A percentile compares a stretch with the other conserved stretches of the same genome.
These are phyloP conservation scores for Dicycla oo DNA, from an alignment of 2,888 invertebrate genomes.

Conservation along the genomic window DNA sequence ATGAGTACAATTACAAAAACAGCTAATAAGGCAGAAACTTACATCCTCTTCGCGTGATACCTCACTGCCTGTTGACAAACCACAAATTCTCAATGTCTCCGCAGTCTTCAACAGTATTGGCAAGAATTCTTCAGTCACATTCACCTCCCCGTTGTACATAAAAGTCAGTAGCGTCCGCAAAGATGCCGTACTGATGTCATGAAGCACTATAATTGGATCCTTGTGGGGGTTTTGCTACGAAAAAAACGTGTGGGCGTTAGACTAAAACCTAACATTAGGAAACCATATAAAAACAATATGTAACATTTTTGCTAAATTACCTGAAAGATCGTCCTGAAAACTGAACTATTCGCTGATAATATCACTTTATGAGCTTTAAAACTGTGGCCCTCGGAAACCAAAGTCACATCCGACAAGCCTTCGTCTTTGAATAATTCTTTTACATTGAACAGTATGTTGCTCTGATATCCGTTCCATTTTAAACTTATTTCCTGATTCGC, in stretches of 20 bases:
- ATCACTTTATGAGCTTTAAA: conserved; percentile 93
- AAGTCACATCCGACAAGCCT: conserved; percentile 92
- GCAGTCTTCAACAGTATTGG: conserved; percentile 92
- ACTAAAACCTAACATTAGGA: conserved; percentile 55
- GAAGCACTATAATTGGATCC: conserved; percentile 93
- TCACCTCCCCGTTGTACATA: conserved; percentile 94
- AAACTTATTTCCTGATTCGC: conserved; percentile 92
- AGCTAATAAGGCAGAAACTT: conserved; percentile 29
- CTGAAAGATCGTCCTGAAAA: conserved; percentile 92
- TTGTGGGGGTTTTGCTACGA: conserved; percentile 93
- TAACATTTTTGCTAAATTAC: conserved; percentile 73
- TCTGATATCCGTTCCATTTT: conserved; percentile 93
- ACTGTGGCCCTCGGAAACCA: conserved; percentile 92
- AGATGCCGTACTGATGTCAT: conserved; percentile 93
- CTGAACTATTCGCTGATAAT: conserved; percentile 92
- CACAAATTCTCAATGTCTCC: conserved; percentile 92
- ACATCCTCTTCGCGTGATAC: conserved; percentile 84
- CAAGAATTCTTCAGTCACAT: conserved; percentile 93
- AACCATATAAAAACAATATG: conserved; percentile 40
- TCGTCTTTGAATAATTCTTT: conserved; percentile 92
- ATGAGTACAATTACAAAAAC: not conserved
- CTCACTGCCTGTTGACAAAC: conserved; percentile 91
- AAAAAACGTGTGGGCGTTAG: conserved; percentile 83
- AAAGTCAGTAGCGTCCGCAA: conserved; percentile 92
- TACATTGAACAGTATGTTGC: conserved; percentile 91